These are phyloP conservation scores for Hippocampus abdominalis DNA, from an alignment of 2,113 vertebrate species.

Conservation along the genomic window DNA sequence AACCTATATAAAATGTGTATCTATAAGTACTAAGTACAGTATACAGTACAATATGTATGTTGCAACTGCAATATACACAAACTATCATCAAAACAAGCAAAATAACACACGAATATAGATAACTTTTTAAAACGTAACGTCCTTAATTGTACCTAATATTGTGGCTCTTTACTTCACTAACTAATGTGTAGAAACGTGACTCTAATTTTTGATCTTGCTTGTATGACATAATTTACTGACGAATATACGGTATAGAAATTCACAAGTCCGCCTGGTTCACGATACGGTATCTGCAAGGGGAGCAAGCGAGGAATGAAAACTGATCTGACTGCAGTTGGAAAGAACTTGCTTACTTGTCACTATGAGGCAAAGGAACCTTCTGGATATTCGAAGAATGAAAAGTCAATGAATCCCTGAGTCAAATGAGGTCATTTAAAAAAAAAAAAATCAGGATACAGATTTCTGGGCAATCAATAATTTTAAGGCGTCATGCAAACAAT, in stretches of 20 bases:
- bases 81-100: background rate
- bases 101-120: background rate
- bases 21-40: too few relatives aligned
- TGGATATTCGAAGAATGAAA: background rate
- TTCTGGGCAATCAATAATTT: background rate
- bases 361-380: background rate
- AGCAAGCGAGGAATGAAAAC: background rate
- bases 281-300: too few relatives aligned
- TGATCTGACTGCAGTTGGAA: conserved; percentile 1
- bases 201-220: background rate
- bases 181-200: too few relatives aligned
- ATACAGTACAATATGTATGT: background rate
- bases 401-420: background rate
- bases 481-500: background rate
- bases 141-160: background rate
- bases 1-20: too few relatives aligned
- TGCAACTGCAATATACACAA: background rate
- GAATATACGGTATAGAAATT: too few relatives aligned
- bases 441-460: background rate
- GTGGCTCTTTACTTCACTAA: background rate
- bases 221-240: background rate
- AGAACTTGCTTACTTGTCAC: conserved; percentile 2
- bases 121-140: background rate
- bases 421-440: background rate
- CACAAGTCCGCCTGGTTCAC: too few relatives aligned